These are phyloP conservation scores for Echiichthys vipera DNA, from an alignment of 2,797 vertebrate species.

Conservation along the genomic window DNA sequence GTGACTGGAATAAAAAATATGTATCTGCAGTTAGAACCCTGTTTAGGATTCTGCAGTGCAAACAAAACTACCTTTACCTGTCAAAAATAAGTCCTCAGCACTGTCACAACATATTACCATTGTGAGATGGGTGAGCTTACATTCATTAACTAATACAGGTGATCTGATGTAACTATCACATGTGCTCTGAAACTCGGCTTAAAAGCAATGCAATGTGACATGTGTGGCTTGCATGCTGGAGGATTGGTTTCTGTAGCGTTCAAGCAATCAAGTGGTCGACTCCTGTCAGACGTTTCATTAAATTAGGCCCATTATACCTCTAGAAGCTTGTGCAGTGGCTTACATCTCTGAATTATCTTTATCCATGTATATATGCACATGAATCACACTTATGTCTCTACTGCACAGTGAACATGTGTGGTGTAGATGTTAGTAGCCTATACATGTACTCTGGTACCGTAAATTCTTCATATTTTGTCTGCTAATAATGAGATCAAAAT, in stretches of 20 bases:
- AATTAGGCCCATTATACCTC: slow-evolving; percentile 11
- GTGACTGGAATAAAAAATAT: slow-evolving; percentile 55
- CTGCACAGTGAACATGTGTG: not conserved
- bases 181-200: slow-evolving; percentile 34
- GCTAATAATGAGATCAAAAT: slow-evolving; percentile 10
- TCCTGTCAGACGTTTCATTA: slow-evolving; percentile 7
- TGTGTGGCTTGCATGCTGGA: slow-evolving; percentile 11
- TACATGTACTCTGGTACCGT: too few species aligned
- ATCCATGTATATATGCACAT: not conserved
- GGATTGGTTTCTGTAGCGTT: not conserved
- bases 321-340: not conserved
- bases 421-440: too few species aligned
- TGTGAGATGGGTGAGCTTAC: not conserved
- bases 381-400: not conserved
- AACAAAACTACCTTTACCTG: slow-evolving; percentile 28
- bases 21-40: slow-evolving; percentile 28
- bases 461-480: not conserved
- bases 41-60: slow-evolving; percentile 48
- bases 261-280: not conserved
- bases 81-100: slow-evolving; percentile 30
- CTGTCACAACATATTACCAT: slow-evolving; percentile 24
- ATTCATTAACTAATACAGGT: slow-evolving; percentile 29
- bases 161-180: slow-evolving; percentile 35
- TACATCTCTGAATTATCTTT: not conserved
- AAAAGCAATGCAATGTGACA: slow-evolving; percentile 5